These are phyloP conservation scores for Leptoteleia sp. DNA, from an alignment of 1,140 invertebrate genomes.

Conservation along the genomic window DNA sequence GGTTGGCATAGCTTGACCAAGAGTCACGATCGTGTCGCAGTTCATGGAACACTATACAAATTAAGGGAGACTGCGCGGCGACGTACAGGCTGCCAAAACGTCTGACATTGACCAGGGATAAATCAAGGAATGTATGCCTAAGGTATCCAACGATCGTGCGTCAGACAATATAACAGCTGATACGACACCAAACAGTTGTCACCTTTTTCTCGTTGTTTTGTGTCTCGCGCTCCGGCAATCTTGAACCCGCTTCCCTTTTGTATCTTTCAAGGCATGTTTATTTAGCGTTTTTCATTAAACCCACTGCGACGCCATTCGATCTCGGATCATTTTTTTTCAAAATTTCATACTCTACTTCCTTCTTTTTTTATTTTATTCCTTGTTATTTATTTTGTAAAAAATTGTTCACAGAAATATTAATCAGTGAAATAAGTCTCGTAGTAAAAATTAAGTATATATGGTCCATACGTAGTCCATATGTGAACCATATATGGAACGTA, in stretches of 20 bases:
- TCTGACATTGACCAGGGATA: slow-evolving; percentile 60
- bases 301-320: too few species aligned
- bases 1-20: slow-evolving; percentile 52
- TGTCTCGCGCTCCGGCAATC: slow-evolving; percentile 43
- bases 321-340: too few species aligned
- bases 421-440: too few species aligned
- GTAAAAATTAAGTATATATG: too few species aligned
- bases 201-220: slow-evolving; percentile 59
- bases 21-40: slow-evolving; percentile 54
- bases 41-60: slow-evolving; percentile 66
- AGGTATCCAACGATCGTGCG: slow-evolving; percentile 55
- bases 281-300: slow-evolving; percentile 56
- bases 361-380: too few species aligned
- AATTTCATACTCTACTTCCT: too few species aligned
- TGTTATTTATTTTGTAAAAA: too few species aligned
- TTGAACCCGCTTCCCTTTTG: slow-evolving; percentile 47
- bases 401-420: too few species aligned
- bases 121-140: slow-evolving; percentile 59
- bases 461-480: too few species aligned
- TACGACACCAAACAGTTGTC: slow-evolving; percentile 64
- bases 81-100: slow-evolving; percentile 54
- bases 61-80: slow-evolving; percentile 62
- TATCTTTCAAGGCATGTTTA: slow-evolving; percentile 42
- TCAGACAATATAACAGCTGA: slow-evolving; percentile 65
- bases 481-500: too few species aligned